phyloP scores from a whole-genome alignment of 1,140 invertebrate species.

The Dinoponera quadriceps region DNA sequence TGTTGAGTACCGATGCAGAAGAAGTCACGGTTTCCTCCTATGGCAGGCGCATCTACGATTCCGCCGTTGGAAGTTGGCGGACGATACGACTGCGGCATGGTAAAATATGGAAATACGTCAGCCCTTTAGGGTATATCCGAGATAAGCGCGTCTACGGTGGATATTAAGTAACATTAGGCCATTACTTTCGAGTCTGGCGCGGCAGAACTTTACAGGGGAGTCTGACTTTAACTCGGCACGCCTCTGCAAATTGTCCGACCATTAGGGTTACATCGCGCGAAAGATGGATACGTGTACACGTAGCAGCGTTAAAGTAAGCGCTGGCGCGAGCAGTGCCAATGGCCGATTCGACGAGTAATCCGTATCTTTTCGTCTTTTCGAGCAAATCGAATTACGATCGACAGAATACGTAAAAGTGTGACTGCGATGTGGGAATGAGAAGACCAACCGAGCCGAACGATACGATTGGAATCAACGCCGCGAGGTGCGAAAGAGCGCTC shows the following conservation, averaged over 20 bases:
- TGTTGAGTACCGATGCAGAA: background rate
- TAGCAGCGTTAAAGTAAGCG: background rate
- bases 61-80: constrained; percentile 10
- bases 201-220: constrained; percentile 58
- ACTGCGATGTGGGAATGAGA: constrained; percentile 38
- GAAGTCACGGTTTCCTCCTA: background rate
- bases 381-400: constrained; percentile 51
- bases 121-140: constrained; percentile 65
- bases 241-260: constrained; percentile 74
- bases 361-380: constrained; percentile 27
- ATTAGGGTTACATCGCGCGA: constrained; percentile 69
- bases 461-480: constrained; percentile 42
- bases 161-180: constrained; percentile 77
- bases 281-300: constrained; percentile 36
- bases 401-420: constrained; percentile 41
- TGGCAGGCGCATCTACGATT: constrained; percentile 29
- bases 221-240: constrained; percentile 64
- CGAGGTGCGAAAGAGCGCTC: constrained; percentile 26
- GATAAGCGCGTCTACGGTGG: constrained; percentile 69
- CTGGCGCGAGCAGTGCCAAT: constrained; percentile 30
- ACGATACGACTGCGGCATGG: constrained; percentile 63
- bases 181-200: constrained; percentile 75
- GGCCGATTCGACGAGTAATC: constrained; percentile 41
- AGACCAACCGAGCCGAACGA: constrained; percentile 21
- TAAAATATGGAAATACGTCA: constrained; percentile 75